Percentiles rank a stretch among this genome's conserved stretches.
phyloP scores from a whole-genome alignment of 2,113 vertebrate genomes.

The Silurus glanis region DNA sequence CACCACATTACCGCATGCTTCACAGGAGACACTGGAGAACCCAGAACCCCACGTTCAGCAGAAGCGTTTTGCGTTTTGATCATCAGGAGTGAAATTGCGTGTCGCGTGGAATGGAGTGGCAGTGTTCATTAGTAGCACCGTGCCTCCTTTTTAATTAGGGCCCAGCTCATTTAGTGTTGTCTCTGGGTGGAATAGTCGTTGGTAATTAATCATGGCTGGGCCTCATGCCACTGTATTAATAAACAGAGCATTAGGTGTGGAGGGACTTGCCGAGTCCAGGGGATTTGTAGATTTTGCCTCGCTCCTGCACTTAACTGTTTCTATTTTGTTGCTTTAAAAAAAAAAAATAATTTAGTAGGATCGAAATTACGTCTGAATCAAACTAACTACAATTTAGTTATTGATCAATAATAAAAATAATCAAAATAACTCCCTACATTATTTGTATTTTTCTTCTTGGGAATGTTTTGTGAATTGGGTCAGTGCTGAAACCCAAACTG shows the following conservation, averaged over 20 bases:
- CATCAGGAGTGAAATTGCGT: constrained; percentile 18
- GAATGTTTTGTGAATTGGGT: background rate
- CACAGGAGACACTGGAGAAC: background rate
- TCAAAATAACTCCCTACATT: background rate
- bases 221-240: constrained; percentile 40
- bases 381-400: too few relatives aligned
- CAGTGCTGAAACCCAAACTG: background rate
- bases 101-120: constrained; percentile 14
- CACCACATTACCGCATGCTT: constrained; percentile 40
- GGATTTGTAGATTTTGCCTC: constrained; percentile 13
- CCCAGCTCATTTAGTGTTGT: constrained; percentile 38
- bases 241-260: constrained; percentile 33
- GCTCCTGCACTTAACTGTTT: background rate
- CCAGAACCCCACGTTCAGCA: background rate
- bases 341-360: background rate
- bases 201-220: constrained; percentile 44
- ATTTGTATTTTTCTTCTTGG: background rate
- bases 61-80: too few relatives aligned
- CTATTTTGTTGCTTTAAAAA: background rate
- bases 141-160: constrained; percentile 43
- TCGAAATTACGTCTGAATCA: background rate
- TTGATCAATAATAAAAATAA: background rate
- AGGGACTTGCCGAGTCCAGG: constrained; percentile 24
- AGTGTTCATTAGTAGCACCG: constrained; percentile 32
- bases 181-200: constrained; percentile 43